Percentiles rank a stretch among this genome's conserved stretches.
Evolutionary conservation across 1,140 invertebrate species (phyloP).

Genomic region (Belonocnema kinseyi): DNA sequence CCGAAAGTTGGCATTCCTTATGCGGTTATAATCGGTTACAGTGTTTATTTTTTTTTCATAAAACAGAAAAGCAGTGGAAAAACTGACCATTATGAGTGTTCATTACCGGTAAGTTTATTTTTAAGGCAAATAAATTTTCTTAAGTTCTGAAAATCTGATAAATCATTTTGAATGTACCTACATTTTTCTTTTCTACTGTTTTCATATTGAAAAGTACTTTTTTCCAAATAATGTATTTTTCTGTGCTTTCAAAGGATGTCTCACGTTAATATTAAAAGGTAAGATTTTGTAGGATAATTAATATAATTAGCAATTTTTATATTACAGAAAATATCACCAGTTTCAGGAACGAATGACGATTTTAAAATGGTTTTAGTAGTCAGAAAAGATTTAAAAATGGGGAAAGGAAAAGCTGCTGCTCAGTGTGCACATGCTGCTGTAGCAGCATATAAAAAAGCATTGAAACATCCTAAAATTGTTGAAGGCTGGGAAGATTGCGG

Average conservation of each 20-base stretch:
- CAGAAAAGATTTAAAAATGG: conserved; percentile 93
- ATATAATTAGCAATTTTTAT: background rate
- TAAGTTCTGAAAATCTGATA: background rate
- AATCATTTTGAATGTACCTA: background rate
- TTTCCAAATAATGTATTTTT: no score
- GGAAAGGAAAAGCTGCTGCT: conserved; percentile 94
- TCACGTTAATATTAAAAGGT: no score
- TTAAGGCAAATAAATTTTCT: no score
- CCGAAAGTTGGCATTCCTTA: conserved; percentile 39
- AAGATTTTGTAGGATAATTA: background rate
- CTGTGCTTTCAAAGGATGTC: no score
- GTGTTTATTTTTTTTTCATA: conserved; percentile 40
- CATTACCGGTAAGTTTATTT: background rate
- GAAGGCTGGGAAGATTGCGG: conserved; percentile 86
- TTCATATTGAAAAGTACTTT: no score
- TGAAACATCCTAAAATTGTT: conserved; percentile 79
- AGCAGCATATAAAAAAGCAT: conserved; percentile 83
- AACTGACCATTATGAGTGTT: background rate
- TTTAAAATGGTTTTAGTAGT: conserved; percentile 92
- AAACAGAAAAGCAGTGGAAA: conserved; percentile 35
- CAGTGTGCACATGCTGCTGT: conserved; percentile 95
- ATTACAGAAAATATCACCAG: background rate
- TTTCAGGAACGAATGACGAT: conserved; percentile 65
- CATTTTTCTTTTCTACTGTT: background rate
- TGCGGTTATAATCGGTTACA: conserved; percentile 42